A percentile compares a stretch with the other conserved stretches of the same genome.
phyloP scores from a whole-genome alignment of 2,888 invertebrate species.

The Melikaiella ostensackeni region DNA sequence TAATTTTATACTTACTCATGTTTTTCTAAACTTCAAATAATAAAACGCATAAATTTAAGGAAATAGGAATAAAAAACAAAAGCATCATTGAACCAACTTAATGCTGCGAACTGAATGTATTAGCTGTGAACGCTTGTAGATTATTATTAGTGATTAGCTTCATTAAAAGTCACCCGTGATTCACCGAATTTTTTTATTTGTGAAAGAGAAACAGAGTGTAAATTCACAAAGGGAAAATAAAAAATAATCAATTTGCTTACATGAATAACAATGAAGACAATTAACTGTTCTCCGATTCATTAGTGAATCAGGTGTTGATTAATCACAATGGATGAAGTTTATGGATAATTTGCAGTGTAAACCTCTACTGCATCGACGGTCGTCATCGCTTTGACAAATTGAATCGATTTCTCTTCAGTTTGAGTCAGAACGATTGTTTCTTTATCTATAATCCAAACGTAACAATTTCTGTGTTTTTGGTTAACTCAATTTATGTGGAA shows the following conservation, averaged over 20 bases:
- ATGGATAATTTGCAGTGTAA: background rate
- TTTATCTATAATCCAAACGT: background rate
- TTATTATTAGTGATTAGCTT: no score
- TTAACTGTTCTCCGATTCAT: background rate
- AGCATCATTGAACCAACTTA: no score
- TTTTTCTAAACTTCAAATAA: no score
- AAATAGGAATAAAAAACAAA: no score
- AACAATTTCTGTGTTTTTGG: background rate
- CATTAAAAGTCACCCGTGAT: background rate
- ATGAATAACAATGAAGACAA: background rate
- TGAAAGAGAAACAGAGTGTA: background rate
- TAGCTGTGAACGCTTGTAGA: no score
- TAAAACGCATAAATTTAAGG: no score
- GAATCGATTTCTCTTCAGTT: background rate
- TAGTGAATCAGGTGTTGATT: background rate
- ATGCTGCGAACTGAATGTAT: no score
- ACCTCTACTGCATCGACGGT: background rate
- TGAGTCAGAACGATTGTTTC: background rate
- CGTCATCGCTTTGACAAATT: background rate
- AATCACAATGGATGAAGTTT: background rate
- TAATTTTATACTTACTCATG: no score
- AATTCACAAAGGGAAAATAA: background rate
- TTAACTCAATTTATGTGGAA: background rate
- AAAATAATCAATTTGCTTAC: background rate
- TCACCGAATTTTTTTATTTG: background rate